Evolutionary conservation across 2,888 invertebrate species (phyloP).

Genomic region (Diaperis boleti): DNA sequence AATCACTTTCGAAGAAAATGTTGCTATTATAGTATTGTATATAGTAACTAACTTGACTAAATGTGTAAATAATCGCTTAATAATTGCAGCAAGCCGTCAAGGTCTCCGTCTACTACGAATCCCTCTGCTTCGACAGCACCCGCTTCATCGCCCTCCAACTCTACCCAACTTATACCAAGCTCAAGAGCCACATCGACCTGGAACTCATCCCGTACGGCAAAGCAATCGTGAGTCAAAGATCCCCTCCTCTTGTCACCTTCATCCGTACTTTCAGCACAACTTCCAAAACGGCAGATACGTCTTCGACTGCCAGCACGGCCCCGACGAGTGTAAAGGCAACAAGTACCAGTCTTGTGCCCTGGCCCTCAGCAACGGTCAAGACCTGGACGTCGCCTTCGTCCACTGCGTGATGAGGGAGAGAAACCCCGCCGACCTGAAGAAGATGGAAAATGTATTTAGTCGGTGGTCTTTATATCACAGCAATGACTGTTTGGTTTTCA

Average conservation of each 20-base stretch:
- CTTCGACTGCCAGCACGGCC: conserved; percentile 69
- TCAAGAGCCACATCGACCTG: conserved; percentile 62
- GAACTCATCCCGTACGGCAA: conserved; percentile 68
- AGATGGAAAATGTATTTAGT: conserved; percentile 45
- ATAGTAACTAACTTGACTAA: too few relatives aligned
- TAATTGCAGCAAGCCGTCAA: conserved; percentile 46
- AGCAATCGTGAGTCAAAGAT: conserved; percentile 24
- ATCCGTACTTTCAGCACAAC: conserved; percentile 36
- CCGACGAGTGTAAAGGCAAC: conserved; percentile 68
- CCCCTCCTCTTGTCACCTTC: not conserved
- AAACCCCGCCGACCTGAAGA: conserved; percentile 45
- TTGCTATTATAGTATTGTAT: too few relatives aligned
- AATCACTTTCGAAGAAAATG: too few relatives aligned
- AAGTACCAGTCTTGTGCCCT: conserved; percentile 68
- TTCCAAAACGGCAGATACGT: conserved; percentile 53
- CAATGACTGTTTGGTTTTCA: conserved; percentile 56
- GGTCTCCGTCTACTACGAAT: conserved; percentile 69
- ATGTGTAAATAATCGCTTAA: too few relatives aligned
- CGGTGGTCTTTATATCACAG: too few relatives aligned
- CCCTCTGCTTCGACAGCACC: conserved; percentile 69
- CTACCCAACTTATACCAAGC: conserved; percentile 53
- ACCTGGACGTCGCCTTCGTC: conserved; percentile 57
- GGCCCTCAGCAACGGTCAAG: conserved; percentile 56
- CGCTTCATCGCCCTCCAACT: conserved; percentile 66
- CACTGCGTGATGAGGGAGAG: conserved; percentile 64